Evolutionary conservation across 1,140 invertebrate genomes (phyloP), one percentile per base, ranked within the genome.

Genomic region (Limonius californicus): DNA sequence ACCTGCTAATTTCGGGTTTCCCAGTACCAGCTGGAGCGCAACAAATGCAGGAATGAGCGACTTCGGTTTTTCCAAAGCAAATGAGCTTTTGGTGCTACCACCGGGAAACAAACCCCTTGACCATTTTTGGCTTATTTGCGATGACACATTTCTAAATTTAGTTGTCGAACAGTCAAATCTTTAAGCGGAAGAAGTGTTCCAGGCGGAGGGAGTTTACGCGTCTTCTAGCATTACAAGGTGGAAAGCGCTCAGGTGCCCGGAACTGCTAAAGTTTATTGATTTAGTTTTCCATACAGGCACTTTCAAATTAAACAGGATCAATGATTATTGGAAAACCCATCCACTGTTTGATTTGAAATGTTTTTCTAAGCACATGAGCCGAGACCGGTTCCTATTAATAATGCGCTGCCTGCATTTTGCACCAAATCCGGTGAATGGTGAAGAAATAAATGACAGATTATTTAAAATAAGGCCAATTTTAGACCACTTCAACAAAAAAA

Each of bases 401-500:
- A 42, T 72, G 23, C 47, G 66, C 55, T 67, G 59, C 30, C 16
- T 71, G 12, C 64, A 71, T 45, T 72, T 72, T 59, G 16, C 32
- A 15, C 54, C 3, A 59, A 65, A 67, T 50, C 54, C 59, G 47
- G 50, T 32, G 19, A n/a, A n/a, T n/a, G 23, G 32, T 7, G 2
- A 27, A 11, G 27, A 4, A 32, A 11, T 11, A 4, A 23, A 50
- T 30, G 61, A 66, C 56, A 18, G 60, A 15, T 30, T 65, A 50
- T 56, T 59, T 43, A 68, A 65, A 62, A 62, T 68, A 57, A 39
- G 53, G 11, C 54, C 60, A 15, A n/a, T 70, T 12, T 64, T 70
- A 21, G 23, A 69, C 65, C 54, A n/a, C 68, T 72, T 69, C 42
- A 70, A 70, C 58, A 45, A 56, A 0, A 72, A 64, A 62, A 72